Conservation (phyloP, 2,888 invertebrate species). For the Drosophila paranaensis region DNA sequence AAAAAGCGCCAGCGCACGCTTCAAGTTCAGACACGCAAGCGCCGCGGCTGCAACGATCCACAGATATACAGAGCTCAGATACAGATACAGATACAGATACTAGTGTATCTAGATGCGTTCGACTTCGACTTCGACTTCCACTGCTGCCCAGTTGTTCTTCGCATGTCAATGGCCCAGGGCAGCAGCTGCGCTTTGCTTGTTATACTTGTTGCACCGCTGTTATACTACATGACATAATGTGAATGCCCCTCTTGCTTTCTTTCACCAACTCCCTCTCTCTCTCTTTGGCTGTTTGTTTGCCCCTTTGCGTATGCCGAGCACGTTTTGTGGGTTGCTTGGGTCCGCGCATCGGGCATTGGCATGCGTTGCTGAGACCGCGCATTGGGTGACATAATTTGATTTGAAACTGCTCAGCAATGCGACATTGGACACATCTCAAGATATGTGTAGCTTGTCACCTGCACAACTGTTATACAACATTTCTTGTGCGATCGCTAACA, state of each 20-base stretch:
- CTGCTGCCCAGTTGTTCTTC: constrained; percentile 39
- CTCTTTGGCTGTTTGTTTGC: not conserved
- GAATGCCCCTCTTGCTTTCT: constrained; percentile 31
- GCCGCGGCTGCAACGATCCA: constrained; percentile 33
- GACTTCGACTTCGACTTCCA: constrained; percentile 20
- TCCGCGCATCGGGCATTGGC: constrained; percentile 49
- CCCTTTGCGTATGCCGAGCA: constrained; percentile 56
- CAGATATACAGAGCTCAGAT: constrained; percentile 27
- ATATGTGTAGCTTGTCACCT: constrained; percentile 22
- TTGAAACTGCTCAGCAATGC: constrained; percentile 31
- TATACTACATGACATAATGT: constrained; percentile 63
- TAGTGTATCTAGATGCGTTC: constrained; percentile 57
- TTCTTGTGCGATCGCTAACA: not conserved
- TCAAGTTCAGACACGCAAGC: constrained; percentile 55
- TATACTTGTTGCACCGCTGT: constrained; percentile 56
- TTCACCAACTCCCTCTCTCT: not conserved
- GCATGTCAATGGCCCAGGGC: constrained; percentile 62
- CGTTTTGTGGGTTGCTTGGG: constrained; percentile 62
- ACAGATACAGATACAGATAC: constrained; percentile 56
- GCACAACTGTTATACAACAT: constrained; percentile 31
- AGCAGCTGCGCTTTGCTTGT: constrained; percentile 23
- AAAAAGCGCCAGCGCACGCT: constrained; percentile 40
- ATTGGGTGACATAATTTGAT: constrained; percentile 48
- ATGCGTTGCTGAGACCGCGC: constrained; percentile 31
- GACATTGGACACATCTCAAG: constrained; percentile 13